Evolutionary conservation across 2,113 vertebrate genomes (phyloP).

Genomic region (Catharus bicknelli): DNA sequence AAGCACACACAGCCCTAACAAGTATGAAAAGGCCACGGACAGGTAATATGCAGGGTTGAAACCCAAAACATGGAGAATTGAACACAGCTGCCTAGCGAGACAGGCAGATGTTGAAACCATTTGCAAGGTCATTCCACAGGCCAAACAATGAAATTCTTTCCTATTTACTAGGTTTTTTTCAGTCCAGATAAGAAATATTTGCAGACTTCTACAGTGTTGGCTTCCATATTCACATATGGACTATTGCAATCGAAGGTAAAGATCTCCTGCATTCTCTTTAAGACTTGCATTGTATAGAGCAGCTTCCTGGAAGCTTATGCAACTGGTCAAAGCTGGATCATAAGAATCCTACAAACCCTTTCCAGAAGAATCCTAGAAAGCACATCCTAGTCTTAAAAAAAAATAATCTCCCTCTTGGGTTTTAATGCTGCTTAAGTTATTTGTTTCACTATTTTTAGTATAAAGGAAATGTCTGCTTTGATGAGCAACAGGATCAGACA

Average conservation of each 20-base stretch:
- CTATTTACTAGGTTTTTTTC: background rate
- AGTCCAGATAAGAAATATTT: background rate
- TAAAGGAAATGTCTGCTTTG: conserved; percentile 27
- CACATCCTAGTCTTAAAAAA: conserved; percentile 18
- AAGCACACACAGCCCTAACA: background rate
- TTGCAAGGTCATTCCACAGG: background rate
- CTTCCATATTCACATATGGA: background rate
- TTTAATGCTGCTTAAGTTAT: conserved; percentile 54
- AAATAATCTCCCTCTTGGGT: conserved; percentile 16
- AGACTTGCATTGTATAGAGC: background rate
- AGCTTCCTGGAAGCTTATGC: conserved; percentile 27
- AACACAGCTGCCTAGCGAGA: background rate
- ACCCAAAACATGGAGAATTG: background rate
- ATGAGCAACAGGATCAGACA: conserved; percentile 14
- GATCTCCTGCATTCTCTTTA: background rate
- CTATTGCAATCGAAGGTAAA: background rate
- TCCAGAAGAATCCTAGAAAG: conserved; percentile 61
- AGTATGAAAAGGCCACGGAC: background rate
- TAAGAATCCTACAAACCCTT: background rate
- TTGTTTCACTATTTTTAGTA: conserved; percentile 59
- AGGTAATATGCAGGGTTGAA: background rate
- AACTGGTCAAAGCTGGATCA: conserved; percentile 50
- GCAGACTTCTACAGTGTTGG: background rate
- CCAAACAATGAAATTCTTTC: background rate
- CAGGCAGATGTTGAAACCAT: background rate